Conservation (phyloP, 2,113 vertebrate species). For the Gymnorhina tibicen region DNA sequence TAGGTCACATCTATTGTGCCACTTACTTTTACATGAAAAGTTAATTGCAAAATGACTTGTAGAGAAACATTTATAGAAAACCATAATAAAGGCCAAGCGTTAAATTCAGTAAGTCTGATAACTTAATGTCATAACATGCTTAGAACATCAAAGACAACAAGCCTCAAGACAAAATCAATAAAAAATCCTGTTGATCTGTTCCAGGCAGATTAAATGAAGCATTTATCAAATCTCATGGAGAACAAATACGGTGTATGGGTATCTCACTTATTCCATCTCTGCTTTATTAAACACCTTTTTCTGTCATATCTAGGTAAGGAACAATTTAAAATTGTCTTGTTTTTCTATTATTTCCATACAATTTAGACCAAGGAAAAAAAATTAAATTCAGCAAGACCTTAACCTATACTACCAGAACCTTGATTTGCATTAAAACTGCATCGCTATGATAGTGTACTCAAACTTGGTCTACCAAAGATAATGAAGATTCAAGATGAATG, state of each 20-base stretch:
- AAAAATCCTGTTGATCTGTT: neutral
- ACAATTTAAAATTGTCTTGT: neutral
- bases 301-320: neutral
- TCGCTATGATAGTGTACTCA: neutral
- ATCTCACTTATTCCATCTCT: neutral
- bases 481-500: neutral
- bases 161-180: neutral
- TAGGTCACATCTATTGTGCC: neutral
- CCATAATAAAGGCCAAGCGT: neutral
- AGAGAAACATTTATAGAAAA: neutral
- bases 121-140: neutral
- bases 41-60: neutral
- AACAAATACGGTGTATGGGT: neutral
- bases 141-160: neutral
- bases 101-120: neutral
- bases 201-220: neutral
- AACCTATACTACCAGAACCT: neutral
- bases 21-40: neutral
- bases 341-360: neutral
- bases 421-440: neutral
- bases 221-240: neutral
- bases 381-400: neutral
- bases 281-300: neutral
- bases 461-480: neutral
- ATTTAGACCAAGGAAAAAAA: neutral